Base-by-base conservation (phyloP, 1,140 invertebrate species). In the Globodera ellingtonae region DNA sequence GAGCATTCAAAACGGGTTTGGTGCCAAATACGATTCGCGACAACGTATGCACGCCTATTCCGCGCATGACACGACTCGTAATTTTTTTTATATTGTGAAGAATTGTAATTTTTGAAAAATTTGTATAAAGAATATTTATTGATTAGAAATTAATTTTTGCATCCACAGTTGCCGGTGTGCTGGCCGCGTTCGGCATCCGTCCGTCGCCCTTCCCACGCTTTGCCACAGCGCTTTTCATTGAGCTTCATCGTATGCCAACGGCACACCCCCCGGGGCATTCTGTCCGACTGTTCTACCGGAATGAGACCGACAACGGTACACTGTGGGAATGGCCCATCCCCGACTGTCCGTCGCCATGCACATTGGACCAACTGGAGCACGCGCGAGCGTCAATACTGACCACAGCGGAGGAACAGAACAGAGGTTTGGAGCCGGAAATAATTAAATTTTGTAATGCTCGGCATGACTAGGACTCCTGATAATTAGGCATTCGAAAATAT, bases 1-100 rank as follows among this genome's bases (percentile, higher is more conserved):
- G 35, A 70, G 13, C 10, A 21, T 44, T 9, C 67, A 87, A 52
- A 13, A 47, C n/a, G 47, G 47, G 7, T 21, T 48, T 21, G 50
- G 9, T 21, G 62, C 70, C 0, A 35, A 21, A 15, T 46, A 76
- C 44, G 84, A 84, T 70, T 52, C 8, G 8, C 44, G 84, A 6
- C 71, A 87, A 18, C 86, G 86, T 50, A 69, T 87, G 18, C 86
- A 84, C 50, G 85, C 72, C 46, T 84, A 87, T 71, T 84, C 84
- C 3, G 84, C 86, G 13, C 84, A 84, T 56, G 84, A 84, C 69
- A 84, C 84, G 35, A 70, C 67, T 13, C 35, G 67, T 47, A 24
- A 35, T 70, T 18, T 18, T 47, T 70, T 44, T 44, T 70, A n/a
- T 18, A 44, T 44, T 70, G 18, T 4, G 50, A 13, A 13, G 50